A percentile compares a stretch with the other conserved stretches of the same genome.
These are phyloP conservation scores for Apodemia zela DNA, from an alignment of 2,888 invertebrate genomes.

Conservation along the genomic window DNA sequence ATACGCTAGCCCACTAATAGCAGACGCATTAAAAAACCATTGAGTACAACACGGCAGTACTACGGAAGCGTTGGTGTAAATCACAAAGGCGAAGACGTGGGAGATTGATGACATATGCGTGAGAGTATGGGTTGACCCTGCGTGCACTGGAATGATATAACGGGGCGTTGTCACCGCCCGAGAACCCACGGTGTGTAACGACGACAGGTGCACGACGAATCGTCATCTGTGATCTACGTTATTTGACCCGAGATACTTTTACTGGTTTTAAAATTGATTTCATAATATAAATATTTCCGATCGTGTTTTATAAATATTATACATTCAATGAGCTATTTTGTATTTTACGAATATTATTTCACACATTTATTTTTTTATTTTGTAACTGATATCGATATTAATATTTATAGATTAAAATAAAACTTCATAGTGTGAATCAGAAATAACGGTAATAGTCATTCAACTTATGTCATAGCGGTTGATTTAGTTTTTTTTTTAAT, in stretches of 20 bases:
- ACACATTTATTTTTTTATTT: no score
- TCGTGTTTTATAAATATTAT: background rate
- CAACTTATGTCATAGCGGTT: no score
- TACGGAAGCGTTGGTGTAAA: conserved; percentile 28
- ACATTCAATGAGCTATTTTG: no score
- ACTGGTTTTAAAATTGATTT: background rate
- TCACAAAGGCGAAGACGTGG: conserved; percentile 45
- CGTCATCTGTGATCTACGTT: conserved; percentile 24
- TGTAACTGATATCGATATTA: no score
- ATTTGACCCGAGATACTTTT: conserved; percentile 18
- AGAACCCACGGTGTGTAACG: conserved; percentile 35
- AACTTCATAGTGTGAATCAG: no score
- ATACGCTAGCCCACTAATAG: no score
- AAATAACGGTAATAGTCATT: no score
- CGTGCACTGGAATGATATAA: conserved; percentile 61
- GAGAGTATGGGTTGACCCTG: conserved; percentile 62
- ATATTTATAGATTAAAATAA: no score
- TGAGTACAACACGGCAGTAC: conserved; percentile 16
- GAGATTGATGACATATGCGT: conserved; percentile 59
- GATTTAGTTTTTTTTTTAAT: no score
- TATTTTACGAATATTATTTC: no score
- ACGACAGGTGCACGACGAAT: conserved; percentile 47
- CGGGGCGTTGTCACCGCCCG: conserved; percentile 49
- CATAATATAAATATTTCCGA: background rate
- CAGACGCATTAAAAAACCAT: conserved; percentile 20